Percentiles rank a stretch among this genome's conserved stretches.
Evolutionary conservation across 1,140 invertebrate species (phyloP).

Genomic region (Phymastichus coffea): DNA sequence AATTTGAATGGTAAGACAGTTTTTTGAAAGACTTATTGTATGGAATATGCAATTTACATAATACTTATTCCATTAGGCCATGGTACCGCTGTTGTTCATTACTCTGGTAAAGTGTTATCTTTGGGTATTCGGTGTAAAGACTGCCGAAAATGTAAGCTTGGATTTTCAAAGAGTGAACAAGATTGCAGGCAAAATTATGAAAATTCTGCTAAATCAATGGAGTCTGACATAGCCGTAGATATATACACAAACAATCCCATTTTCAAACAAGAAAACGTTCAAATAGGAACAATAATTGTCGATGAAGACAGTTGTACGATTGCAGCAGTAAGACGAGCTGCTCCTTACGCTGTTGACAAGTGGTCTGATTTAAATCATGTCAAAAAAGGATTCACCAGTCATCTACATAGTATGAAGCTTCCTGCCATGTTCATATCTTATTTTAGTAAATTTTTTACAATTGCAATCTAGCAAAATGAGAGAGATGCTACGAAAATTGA

Average conservation of each 20-base stretch:
- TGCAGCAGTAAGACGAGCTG: conserved; percentile 8
- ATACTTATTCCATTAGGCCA: background rate
- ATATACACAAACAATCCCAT: conserved; percentile 18
- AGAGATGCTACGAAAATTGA: conserved; percentile 8
- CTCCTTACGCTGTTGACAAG: conserved; percentile 18
- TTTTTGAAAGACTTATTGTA: too few relatives aligned
- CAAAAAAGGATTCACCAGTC: background rate
- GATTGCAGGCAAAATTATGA: conserved; percentile 22
- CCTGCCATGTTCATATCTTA: conserved; percentile 15
- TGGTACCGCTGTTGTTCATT: conserved; percentile 3
- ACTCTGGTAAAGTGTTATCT: conserved; percentile 12
- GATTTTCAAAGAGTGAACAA: conserved; percentile 16
- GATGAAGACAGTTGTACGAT: conserved; percentile 26
- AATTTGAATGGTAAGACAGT: background rate
- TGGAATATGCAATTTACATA: too few relatives aligned
- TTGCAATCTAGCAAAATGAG: conserved; percentile 21
- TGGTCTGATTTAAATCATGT: conserved; percentile 29
- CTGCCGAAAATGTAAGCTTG: conserved; percentile 9
- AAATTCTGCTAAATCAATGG: conserved; percentile 27
- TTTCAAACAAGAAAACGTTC: conserved; percentile 11
- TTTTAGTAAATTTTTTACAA: conserved; percentile 21
- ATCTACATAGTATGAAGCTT: background rate
- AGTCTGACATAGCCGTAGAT: conserved; percentile 25
- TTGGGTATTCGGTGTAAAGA: conserved; percentile 12
- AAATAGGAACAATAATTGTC: conserved; percentile 17